Percentiles rank a stretch among this genome's conserved stretches.
These are phyloP conservation scores for Chymomyza costata DNA, from an alignment of 1,140 invertebrate species.

Conservation along the genomic window DNA sequence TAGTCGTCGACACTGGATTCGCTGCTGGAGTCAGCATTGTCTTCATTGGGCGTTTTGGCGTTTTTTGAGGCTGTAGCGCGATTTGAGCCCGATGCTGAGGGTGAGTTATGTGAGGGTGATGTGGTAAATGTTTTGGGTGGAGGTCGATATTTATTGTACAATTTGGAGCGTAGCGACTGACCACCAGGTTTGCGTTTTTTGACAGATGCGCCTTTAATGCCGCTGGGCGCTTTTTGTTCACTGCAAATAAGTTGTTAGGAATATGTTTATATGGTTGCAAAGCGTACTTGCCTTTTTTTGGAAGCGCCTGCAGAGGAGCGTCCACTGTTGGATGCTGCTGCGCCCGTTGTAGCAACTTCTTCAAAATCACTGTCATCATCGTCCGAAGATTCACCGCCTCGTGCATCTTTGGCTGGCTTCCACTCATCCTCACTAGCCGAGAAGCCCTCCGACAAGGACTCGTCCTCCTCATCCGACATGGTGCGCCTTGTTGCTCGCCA, in stretches of 20 bases:
- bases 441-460: conserved; percentile 65
- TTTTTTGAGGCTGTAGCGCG: conserved; percentile 62
- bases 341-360: conserved; percentile 23
- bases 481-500: conserved; percentile 24
- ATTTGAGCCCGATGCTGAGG: conserved; percentile 58
- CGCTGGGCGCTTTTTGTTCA: conserved; percentile 50
- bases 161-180: conserved; percentile 64
- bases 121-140: conserved; percentile 63
- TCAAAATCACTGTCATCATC: conserved; percentile 72
- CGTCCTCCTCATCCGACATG: conserved; percentile 73
- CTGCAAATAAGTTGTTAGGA: conserved; percentile 7
- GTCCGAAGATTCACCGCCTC: conserved; percentile 63
- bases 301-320: conserved; percentile 33
- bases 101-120: conserved; percentile 58
- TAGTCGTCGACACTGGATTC: conserved; percentile 72
- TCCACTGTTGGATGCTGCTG: conserved; percentile 25
- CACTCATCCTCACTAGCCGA: conserved; percentile 73
- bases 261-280: not conserved
- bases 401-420: conserved; percentile 60
- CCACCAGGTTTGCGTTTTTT: conserved; percentile 66
- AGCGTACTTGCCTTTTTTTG: conserved; percentile 37
- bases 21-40: conserved; percentile 60
- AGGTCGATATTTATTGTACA: conserved; percentile 71
- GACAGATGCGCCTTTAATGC: conserved; percentile 50
- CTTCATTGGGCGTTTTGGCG: conserved; percentile 73